phyloP scores from a whole-genome alignment of 30 jellyfish, hydroid and myxozoan species.

The Sanderia malayensis region DNA sequence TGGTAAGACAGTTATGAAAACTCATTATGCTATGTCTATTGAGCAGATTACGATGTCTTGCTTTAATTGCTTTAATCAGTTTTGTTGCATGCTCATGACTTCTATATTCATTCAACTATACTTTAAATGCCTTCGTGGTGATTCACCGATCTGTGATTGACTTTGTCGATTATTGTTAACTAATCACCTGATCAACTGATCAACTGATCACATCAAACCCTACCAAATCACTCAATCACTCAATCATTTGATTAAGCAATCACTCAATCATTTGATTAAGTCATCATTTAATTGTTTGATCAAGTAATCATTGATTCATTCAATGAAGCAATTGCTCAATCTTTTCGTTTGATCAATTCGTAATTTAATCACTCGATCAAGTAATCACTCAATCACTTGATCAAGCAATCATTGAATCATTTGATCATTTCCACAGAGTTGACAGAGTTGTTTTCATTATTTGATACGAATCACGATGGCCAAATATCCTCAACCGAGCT shows the following conservation, averaged over 20 bases:
- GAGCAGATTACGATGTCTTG: no score
- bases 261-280: neutral
- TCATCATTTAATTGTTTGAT: neutral
- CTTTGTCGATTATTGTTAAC: no score
- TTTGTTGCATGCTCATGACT: no score
- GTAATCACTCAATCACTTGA: neutral
- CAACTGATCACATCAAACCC: no score
- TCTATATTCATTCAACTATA: no score
- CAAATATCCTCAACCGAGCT: conserved; percentile 26
- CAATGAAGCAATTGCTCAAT: neutral
- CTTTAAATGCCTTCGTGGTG: no score
- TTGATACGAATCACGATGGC: conserved; percentile 58
- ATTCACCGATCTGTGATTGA: no score
- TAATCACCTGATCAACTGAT: no score
- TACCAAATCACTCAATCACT: no score
- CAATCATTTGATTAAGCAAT: no score
- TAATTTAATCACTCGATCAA: neutral
- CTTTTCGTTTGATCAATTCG: neutral
- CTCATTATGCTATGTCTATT: neutral
- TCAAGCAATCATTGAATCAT: no score
- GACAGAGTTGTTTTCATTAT: conserved; percentile 44
- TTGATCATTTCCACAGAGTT: conserved; percentile 13
- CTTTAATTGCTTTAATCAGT: no score
- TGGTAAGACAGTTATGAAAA: neutral
- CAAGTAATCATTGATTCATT: neutral